Evolutionary conservation across 1,140 invertebrate genomes (phyloP).

Genomic region (Orchestia grillus): DNA sequence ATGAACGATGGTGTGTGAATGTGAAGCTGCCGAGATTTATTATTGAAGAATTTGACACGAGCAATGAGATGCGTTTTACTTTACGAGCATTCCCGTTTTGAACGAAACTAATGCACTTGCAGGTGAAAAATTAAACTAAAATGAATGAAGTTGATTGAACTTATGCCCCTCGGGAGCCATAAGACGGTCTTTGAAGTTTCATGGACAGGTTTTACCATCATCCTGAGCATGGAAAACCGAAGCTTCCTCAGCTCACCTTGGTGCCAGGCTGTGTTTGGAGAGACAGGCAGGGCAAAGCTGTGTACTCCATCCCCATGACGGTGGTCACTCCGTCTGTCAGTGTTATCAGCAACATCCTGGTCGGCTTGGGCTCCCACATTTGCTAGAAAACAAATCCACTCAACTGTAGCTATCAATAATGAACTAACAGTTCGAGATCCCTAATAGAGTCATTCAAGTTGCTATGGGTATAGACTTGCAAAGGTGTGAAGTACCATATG

Average conservation of each 20-base stretch:
- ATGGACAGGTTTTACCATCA: too few species aligned
- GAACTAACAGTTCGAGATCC: not conserved
- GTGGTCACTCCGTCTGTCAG: slow-evolving; percentile 1
- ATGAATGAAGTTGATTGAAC: too few species aligned
- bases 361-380: slow-evolving; percentile 17
- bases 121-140: too few species aligned
- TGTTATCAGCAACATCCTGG: not conserved
- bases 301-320: slow-evolving; percentile 30
- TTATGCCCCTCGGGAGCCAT: too few species aligned
- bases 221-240: not conserved
- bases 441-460: not conserved
- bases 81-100: too few species aligned
- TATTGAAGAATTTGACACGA: too few species aligned
- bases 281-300: not conserved
- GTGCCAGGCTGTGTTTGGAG: slow-evolving; percentile 37
- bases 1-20: not conserved
- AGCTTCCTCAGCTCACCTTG: not conserved
- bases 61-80: too few species aligned
- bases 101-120: too few species aligned
- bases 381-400: not conserved
- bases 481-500: too few species aligned
- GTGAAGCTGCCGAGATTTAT: too few species aligned
- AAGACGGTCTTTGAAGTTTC: too few species aligned
- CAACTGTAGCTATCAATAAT: not conserved
- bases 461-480: too few species aligned